Evolutionary conservation across 1,140 invertebrate genomes (phyloP).

Genomic region (Sminthurides bifidus): DNA sequence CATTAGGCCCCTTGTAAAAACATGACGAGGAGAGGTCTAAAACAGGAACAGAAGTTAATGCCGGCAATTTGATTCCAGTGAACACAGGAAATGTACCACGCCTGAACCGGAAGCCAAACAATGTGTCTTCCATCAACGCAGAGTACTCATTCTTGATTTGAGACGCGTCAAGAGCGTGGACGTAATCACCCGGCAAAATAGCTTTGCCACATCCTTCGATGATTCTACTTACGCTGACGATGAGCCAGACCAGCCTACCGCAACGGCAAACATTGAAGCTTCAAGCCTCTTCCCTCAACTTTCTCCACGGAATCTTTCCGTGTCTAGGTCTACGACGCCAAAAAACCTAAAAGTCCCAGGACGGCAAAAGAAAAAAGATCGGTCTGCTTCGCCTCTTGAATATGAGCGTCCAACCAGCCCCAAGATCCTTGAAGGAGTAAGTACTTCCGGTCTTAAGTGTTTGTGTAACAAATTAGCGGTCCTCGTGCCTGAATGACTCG

Average conservation of each 20-base stretch:
- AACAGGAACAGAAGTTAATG: not conserved
- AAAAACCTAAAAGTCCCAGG: not conserved
- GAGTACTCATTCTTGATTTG: constrained; percentile 28
- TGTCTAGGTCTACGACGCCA: constrained; percentile 26
- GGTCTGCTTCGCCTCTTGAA: constrained; percentile 18
- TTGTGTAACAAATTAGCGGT: not conserved
- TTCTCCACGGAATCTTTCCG: constrained; percentile 19
- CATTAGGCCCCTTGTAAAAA: not conserved
- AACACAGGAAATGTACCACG: constrained; percentile 24
- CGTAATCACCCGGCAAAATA: constrained; percentile 22
- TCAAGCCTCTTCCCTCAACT: constrained; percentile 19
- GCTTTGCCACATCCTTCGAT: constrained; percentile 17
- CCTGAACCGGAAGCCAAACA: constrained; percentile 27
- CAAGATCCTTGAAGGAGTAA: constrained; percentile 29
- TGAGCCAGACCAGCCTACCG: constrained; percentile 18
- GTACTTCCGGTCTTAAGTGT: not conserved
- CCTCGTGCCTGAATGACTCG: no score
- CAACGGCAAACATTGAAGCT: constrained; percentile 13
- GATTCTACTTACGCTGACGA: constrained; percentile 25
- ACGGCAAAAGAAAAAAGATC: constrained; percentile 18
- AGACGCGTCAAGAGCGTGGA: constrained; percentile 28
- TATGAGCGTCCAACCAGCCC: constrained; percentile 26
- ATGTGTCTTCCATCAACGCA: constrained; percentile 21
- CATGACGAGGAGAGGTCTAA: not conserved
- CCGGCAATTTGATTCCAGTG: not conserved